Conservation (phyloP, 2,888 invertebrate genomes). For the Synanthedon myopaeformis region DNA sequence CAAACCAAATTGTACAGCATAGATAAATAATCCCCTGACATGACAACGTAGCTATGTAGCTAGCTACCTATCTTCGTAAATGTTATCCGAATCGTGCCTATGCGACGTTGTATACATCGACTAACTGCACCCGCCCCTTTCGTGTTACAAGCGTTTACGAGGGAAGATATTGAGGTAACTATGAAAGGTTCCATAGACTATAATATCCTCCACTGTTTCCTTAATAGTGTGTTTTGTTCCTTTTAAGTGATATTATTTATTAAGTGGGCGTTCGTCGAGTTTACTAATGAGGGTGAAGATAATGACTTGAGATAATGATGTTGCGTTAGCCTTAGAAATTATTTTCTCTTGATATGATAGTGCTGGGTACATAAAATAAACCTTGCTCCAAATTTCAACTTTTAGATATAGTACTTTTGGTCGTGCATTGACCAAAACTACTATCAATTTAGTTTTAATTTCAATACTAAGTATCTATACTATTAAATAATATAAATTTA, state of each 20-base stretch:
- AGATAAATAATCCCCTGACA: background rate
- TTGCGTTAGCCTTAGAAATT: too few species aligned
- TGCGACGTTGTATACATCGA: conserved; percentile 21
- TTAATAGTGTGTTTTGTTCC: background rate
- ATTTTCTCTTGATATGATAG: too few species aligned
- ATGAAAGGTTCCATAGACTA: background rate
- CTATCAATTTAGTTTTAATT: too few species aligned
- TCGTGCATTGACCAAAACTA: too few species aligned
- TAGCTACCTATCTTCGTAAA: background rate
- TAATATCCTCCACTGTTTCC: background rate
- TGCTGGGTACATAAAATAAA: too few species aligned
- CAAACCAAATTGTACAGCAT: background rate
- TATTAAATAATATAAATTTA: too few species aligned
- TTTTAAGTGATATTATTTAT: background rate
- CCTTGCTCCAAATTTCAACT: too few species aligned
- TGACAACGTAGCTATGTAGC: background rate
- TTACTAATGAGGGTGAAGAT: background rate
- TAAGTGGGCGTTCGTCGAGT: background rate
- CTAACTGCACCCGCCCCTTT: conserved; percentile 29
- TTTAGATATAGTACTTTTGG: too few species aligned
- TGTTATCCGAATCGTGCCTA: conserved; percentile 4
- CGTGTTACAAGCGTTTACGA: conserved; percentile 30
- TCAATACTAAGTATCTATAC: too few species aligned
- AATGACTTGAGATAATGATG: background rate
- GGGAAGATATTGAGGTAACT: conserved; percentile 7